Percentiles rank a stretch among this genome's conserved stretches.
Evolutionary conservation across 1,140 invertebrate genomes (phyloP).

Genomic region (Hyles vespertilio): DNA sequence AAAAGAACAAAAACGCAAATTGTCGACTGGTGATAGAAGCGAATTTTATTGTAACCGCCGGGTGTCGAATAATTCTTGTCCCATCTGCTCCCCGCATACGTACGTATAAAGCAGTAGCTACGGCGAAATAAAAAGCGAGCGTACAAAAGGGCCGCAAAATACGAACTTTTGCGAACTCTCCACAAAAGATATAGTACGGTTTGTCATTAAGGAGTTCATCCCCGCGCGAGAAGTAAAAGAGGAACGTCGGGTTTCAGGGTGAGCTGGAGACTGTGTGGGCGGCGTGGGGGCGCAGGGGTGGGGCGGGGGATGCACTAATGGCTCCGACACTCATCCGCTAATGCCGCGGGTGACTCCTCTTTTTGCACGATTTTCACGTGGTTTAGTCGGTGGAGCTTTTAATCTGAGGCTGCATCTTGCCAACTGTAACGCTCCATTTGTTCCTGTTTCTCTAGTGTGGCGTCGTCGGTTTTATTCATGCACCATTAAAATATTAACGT

Average conservation of each 20-base stretch:
- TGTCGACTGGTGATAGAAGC: too few relatives aligned
- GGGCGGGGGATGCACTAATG: constrained; percentile 59
- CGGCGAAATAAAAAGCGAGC: constrained; percentile 63
- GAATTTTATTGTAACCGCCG: constrained; percentile 10
- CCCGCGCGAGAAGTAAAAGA: constrained; percentile 74
- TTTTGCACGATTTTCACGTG: constrained; percentile 73
- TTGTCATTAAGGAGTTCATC: constrained; percentile 76
- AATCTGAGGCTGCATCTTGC: constrained; percentile 69
- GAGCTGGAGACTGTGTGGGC: constrained; percentile 25
- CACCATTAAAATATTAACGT: neutral
- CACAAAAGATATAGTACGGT: constrained; percentile 75
- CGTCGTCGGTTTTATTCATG: constrained; percentile 1
- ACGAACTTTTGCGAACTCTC: constrained; percentile 70
- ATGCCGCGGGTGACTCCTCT: constrained; percentile 72
- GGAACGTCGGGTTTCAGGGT: constrained; percentile 52
- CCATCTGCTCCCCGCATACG: constrained; percentile 30
- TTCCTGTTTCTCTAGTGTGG: constrained; percentile 21
- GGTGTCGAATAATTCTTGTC: constrained; percentile 29
- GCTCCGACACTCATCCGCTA: constrained; percentile 74
- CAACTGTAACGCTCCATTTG: constrained; percentile 59
- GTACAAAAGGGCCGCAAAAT: constrained; percentile 73
- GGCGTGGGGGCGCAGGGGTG: constrained; percentile 12
- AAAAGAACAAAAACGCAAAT: too few relatives aligned
- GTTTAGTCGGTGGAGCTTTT: constrained; percentile 72
- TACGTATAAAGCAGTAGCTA: constrained; percentile 33